These are phyloP conservation scores for Enteromius paludinosus DNA, from an alignment of 2,797 vertebrate species.

Conservation along the genomic window DNA sequence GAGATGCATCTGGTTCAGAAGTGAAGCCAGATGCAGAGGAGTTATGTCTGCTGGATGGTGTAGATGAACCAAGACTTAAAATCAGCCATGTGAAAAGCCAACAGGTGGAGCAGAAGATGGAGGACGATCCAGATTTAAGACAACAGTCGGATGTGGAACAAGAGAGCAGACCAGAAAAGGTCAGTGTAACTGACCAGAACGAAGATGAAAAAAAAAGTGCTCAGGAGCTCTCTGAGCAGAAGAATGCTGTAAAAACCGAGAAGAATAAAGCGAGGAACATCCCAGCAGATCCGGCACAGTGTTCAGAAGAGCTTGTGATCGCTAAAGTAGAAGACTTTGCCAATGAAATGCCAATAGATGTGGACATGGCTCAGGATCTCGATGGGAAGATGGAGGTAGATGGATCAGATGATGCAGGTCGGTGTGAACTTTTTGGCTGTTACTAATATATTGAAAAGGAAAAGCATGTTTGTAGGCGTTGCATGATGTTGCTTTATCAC, in stretches of 20 bases:
- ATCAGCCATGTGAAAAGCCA: background rate
- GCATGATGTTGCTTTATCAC: background rate
- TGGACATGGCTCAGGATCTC: slow-evolving; percentile 36
- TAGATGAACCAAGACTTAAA: background rate
- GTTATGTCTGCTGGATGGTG: background rate
- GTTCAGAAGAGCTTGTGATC: background rate
- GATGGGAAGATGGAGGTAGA: slow-evolving; percentile 17
- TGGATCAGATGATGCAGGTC: background rate
- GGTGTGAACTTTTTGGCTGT: background rate
- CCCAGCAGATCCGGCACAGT: background rate
- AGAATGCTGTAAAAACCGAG: background rate
- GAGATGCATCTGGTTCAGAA: slow-evolving; percentile 13
- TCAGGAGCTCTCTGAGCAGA: background rate
- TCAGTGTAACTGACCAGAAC: background rate
- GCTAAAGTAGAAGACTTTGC: slow-evolving; percentile 21
- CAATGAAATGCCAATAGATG: slow-evolving; percentile 28
- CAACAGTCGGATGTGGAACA: background rate
- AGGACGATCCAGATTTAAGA: background rate
- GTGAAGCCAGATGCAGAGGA: background rate
- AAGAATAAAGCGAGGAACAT: background rate
- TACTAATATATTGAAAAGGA: background rate
- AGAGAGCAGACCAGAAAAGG: background rate
- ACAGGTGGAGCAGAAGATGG: background rate
- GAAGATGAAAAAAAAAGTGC: background rate
- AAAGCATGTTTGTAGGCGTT: background rate